A percentile compares a stretch with the other conserved stretches of the same genome.
phyloP scores from a whole-genome alignment of 53 echinoderm and acorn worm species.

The Pentamera pediparva region DNA sequence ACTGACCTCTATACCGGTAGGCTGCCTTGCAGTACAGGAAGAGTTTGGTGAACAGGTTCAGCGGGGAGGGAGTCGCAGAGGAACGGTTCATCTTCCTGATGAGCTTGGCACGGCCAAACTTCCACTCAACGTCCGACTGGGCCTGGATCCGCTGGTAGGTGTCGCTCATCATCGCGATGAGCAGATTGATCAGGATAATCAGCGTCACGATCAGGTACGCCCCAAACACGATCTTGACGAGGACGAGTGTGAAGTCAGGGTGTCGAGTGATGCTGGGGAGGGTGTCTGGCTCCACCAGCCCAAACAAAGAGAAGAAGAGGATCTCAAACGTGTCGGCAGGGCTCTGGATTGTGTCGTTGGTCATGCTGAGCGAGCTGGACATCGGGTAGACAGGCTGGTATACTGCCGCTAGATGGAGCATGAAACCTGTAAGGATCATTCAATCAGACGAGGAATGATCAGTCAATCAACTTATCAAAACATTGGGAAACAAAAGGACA shows the following conservation, averaged over 20 bases:
- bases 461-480: no score
- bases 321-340: slow-evolving; percentile 78
- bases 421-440: no score
- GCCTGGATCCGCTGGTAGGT: slow-evolving; percentile 98
- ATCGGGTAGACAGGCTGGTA: slow-evolving; percentile 82
- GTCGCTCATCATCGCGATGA: slow-evolving; percentile 99
- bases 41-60: slow-evolving; percentile 86
- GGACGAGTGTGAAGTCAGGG: slow-evolving; percentile 57
- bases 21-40: slow-evolving; percentile 76
- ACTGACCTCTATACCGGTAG: slow-evolving; percentile 76
- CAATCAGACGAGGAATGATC: no score
- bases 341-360: slow-evolving; percentile 52
- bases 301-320: slow-evolving; percentile 92
- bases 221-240: slow-evolving; percentile 85
- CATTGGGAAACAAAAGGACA: no score
- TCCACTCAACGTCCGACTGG: slow-evolving; percentile 95
- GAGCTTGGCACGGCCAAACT: slow-evolving; percentile 90
- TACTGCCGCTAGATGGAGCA: slow-evolving; percentile 89
- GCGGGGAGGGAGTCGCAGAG: slow-evolving; percentile 86
- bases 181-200: slow-evolving; percentile 89
- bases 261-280: slow-evolving; percentile 63
- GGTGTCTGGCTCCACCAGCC: slow-evolving; percentile 75
- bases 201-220: slow-evolving; percentile 90
- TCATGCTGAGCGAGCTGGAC: neutral
- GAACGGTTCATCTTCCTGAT: slow-evolving; percentile 93